Percentiles rank a stretch among this genome's conserved stretches.
Conservation (phyloP, 2,113 vertebrate species). For the Rhinopomastus cyanomelas region DNA sequence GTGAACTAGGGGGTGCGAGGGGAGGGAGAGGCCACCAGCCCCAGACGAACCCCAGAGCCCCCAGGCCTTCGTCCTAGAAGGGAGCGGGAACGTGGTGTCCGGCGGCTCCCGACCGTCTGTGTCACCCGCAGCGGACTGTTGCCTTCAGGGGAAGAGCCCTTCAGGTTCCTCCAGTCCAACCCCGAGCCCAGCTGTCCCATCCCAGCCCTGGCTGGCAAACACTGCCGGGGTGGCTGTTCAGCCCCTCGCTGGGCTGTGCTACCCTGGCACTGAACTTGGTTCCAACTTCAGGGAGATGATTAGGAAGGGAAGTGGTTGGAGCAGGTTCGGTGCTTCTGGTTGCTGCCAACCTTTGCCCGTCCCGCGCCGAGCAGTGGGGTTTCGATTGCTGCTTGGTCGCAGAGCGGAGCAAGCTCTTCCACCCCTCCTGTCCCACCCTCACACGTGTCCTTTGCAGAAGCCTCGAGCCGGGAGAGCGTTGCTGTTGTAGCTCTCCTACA, state of each 20-base stretch:
- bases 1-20: slow-evolving; percentile 72
- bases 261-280: neutral
- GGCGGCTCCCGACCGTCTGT: too few relatives aligned
- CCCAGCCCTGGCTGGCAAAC: too few relatives aligned
- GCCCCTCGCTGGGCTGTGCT: neutral
- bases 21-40: neutral
- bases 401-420: neutral
- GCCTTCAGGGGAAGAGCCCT: too few relatives aligned
- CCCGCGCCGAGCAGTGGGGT: rapidly evolving
- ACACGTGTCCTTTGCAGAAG: neutral
- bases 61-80: too few relatives aligned
- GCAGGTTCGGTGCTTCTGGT: neutral
- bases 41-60: slow-evolving; percentile 2
- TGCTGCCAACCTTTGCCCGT: neutral
- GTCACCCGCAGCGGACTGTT: too few relatives aligned
- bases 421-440: neutral
- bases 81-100: too few relatives aligned
- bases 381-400: rapidly evolving
- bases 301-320: rapidly evolving
- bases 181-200: too few relatives aligned
- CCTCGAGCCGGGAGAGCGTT: neutral
- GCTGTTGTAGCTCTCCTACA: neutral
- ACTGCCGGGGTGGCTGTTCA: neutral
- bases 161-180: too few relatives aligned
- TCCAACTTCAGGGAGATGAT: neutral